phyloP scores from a whole-genome alignment of 2,113 vertebrate species.

The Rhinopomastus cyanomelas region DNA sequence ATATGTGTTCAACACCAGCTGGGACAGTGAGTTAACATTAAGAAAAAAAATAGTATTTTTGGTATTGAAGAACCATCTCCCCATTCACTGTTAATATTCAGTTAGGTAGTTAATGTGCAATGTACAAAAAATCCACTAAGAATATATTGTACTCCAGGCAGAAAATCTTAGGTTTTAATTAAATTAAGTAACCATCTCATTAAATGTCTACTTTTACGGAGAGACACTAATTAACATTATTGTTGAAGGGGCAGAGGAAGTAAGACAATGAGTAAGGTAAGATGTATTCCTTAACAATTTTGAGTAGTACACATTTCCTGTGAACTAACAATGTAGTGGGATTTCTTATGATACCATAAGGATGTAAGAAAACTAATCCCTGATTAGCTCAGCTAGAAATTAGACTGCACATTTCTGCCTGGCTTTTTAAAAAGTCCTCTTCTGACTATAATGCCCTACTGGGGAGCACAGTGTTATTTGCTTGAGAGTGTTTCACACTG shows the following conservation, averaged over 20 bases:
- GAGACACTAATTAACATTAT: conserved; percentile 18
- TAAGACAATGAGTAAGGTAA: conserved; percentile 2
- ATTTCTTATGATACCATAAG: conserved; percentile 8
- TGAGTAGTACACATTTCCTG: conserved; percentile 16
- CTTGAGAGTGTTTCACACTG: conserved; percentile 33
- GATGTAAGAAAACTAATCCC: conserved; percentile 20
- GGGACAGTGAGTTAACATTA: background rate
- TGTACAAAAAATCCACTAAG: background rate
- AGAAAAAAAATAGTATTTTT: background rate
- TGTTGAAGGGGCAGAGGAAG: conserved; percentile 23
- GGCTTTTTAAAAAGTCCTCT: conserved; percentile 35
- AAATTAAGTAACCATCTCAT: conserved; percentile 49
- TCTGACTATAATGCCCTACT: conserved; percentile 21
- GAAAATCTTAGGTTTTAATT: conserved; percentile 39
- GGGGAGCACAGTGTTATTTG: conserved; percentile 1
- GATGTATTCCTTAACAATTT: conserved; percentile 2
- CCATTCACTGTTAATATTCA: background rate
- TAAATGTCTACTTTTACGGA: conserved; percentile 24
- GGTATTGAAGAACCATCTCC: background rate
- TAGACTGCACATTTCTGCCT: background rate
- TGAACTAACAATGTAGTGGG: conserved; percentile 16
- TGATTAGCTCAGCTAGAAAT: conserved; percentile 29
- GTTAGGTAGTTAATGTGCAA: background rate
- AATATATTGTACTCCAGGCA: conserved; percentile 11
- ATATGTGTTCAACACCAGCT: background rate